A percentile compares a stretch with the other conserved stretches of the same genome.
phyloP scores from a whole-genome alignment of 2,113 vertebrate genomes.

The Phyllopteryx taeniolatus region DNA sequence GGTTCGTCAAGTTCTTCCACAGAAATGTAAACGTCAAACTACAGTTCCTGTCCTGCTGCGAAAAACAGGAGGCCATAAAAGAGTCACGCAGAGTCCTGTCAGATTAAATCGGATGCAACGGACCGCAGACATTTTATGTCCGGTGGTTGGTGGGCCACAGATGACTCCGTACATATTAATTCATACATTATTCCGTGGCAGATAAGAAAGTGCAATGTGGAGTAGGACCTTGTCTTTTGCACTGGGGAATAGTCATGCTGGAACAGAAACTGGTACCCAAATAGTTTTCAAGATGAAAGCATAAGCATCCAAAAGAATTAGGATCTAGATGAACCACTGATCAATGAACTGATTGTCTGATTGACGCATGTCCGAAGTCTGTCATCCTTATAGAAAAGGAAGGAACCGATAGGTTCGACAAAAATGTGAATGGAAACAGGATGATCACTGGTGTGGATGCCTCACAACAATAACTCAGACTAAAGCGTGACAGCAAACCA shows the following conservation, averaged over 20 bases:
- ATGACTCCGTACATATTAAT: not conserved
- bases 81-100: not conserved
- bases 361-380: not conserved
- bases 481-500: constrained; percentile 25
- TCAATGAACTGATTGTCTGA: not conserved
- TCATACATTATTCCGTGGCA: not conserved
- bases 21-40: constrained; percentile 31
- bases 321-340: not conserved
- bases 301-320: no score
- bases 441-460: constrained; percentile 11
- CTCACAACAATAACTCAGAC: constrained; percentile 18
- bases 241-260: no score
- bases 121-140: not conserved
- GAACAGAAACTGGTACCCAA: not conserved
- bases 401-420: not conserved
- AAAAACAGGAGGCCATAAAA: constrained; percentile 26
- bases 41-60: constrained; percentile 14
- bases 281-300: not conserved
- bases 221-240: not conserved
- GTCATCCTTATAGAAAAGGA: not conserved
- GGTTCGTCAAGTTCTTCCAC: constrained; percentile 2
- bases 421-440: constrained; percentile 23
- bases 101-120: not conserved
- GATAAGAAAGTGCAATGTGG: not conserved
- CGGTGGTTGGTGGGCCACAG: not conserved